Percentiles rank a stretch among this genome's conserved stretches.
These are phyloP conservation scores for Drosophila albomicans DNA, from an alignment of 1,140 invertebrate genomes.

Conservation along the genomic window DNA sequence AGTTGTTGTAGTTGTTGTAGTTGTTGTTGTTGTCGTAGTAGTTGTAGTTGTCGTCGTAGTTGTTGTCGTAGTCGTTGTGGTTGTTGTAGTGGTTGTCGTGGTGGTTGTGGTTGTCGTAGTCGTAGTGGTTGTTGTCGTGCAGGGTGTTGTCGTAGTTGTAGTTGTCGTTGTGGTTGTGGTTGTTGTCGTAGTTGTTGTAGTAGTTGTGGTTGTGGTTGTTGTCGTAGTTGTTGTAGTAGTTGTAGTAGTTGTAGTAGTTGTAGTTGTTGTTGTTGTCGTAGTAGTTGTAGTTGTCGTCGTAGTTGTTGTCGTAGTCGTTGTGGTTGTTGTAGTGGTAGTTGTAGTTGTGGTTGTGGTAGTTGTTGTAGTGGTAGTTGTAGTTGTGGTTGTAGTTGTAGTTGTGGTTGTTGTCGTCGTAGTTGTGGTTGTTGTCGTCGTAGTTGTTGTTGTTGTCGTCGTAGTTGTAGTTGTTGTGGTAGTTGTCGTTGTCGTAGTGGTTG, in stretches of 20 bases:
- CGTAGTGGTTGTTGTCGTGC: slow-evolving; percentile 7
- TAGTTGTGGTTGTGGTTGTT: background rate
- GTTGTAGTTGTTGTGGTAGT: background rate
- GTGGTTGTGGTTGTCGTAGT: background rate
- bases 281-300: slow-evolving; percentile 4
- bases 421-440: background rate
- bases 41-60: background rate
- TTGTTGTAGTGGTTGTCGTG: no score
- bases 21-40: slow-evolving; percentile 7
- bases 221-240: slow-evolving; percentile 19
- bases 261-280: slow-evolving; percentile 1
- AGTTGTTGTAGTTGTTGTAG: background rate
- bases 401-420: slow-evolving; percentile 4
- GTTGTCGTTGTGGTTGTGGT: background rate
- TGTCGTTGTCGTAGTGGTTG: background rate
- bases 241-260: background rate
- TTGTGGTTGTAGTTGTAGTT: background rate
- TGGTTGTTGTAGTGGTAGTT: background rate
- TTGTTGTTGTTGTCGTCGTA: background rate
- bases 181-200: no score
- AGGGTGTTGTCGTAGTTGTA: background rate
- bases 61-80: slow-evolving; percentile 2
- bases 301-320: background rate
- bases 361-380: background rate
- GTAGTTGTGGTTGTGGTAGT: background rate